These are phyloP conservation scores for Epirrita christyi DNA, from an alignment of 2,888 invertebrate species.

Conservation along the genomic window DNA sequence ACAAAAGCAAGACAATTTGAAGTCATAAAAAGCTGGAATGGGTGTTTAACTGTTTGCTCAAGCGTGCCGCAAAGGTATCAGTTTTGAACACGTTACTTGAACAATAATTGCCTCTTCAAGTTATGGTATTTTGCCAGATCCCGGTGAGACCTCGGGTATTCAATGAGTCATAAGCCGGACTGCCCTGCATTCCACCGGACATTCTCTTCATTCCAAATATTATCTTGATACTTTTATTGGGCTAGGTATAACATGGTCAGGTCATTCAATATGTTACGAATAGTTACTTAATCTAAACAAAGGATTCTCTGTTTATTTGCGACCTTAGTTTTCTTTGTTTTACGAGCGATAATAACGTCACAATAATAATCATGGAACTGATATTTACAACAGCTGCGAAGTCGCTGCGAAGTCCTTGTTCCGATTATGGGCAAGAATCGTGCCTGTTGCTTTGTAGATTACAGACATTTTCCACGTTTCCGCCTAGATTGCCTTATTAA, in stretches of 20 bases:
- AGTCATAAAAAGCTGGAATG: constrained; percentile 46
- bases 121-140: constrained; percentile 48
- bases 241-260: constrained; percentile 41
- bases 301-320: constrained; percentile 45
- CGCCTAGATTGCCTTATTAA: constrained; percentile 77
- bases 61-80: constrained; percentile 46
- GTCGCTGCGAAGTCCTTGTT: constrained; percentile 82
- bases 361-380: constrained; percentile 74
- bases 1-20: constrained; percentile 46
- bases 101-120: constrained; percentile 49
- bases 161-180: constrained; percentile 69
- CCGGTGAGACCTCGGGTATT: constrained; percentile 50
- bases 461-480: constrained; percentile 83
- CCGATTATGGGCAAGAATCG: constrained; percentile 82
- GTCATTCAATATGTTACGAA: constrained; percentile 43
- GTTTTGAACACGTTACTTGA: constrained; percentile 35
- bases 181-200: constrained; percentile 69
- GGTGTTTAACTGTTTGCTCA: constrained; percentile 39
- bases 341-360: constrained; percentile 74
- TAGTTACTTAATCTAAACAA: constrained; percentile 48
- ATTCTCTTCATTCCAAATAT: constrained; percentile 60
- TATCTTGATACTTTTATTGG: constrained; percentile 55
- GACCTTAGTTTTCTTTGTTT: constrained; percentile 76
- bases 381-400: constrained; percentile 81
- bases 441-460: constrained; percentile 75